Conservation (phyloP, 2,113 vertebrate genomes). For the Syrmaticus mikado region DNA sequence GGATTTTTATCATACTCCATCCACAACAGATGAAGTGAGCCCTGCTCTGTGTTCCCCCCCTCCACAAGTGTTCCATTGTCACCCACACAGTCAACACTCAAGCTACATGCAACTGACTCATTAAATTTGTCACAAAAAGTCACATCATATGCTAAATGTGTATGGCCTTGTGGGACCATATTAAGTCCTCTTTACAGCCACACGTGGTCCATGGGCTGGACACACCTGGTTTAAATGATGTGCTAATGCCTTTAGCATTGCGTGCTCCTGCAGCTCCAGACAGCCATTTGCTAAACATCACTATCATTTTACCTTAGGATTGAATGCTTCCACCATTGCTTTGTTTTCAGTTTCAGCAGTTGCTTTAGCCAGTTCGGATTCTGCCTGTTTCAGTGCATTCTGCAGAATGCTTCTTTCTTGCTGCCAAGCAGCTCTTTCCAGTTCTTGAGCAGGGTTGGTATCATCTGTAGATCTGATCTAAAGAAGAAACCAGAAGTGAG, state of each 20-base stretch:
- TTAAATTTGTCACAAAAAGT: too few relatives aligned
- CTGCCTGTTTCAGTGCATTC: slow-evolving; percentile 58
- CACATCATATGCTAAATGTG: too few relatives aligned
- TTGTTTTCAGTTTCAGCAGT: slow-evolving; percentile 77
- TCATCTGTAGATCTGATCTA: neutral
- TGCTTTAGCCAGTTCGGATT: slow-evolving; percentile 70
- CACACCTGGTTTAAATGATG: neutral
- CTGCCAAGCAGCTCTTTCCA: slow-evolving; percentile 72
- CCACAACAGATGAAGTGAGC: too few relatives aligned
- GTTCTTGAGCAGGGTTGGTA: slow-evolving; percentile 29
- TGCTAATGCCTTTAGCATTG: accelerated
- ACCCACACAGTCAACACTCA: too few relatives aligned
- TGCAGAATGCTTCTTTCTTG: slow-evolving; percentile 61
- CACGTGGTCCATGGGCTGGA: neutral
- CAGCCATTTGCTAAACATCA: neutral
- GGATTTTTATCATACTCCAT: too few relatives aligned
- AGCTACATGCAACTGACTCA: too few relatives aligned
- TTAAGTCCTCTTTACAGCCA: neutral
- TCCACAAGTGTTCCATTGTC: too few relatives aligned
- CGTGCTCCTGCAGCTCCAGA: neutral
- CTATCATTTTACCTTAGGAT: slow-evolving; percentile 77
- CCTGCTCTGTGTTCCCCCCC: too few relatives aligned
- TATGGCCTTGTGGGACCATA: too few relatives aligned
- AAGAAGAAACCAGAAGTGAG: neutral
- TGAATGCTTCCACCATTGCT: slow-evolving; percentile 65